Base-by-base conservation (phyloP, 35 echinoderm and acorn worm species). In the Apostichopus parvimensis region DNA sequence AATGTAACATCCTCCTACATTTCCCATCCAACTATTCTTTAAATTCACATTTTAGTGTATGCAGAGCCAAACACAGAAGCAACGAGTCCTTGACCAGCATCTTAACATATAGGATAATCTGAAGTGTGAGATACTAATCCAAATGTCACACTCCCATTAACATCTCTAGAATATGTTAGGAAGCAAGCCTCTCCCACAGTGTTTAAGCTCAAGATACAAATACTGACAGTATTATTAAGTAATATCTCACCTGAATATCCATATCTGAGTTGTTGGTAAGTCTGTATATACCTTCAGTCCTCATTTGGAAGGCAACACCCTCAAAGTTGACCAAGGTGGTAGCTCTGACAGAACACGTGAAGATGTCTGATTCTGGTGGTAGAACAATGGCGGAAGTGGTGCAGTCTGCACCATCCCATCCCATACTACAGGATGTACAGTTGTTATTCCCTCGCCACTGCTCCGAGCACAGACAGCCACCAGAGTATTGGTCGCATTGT, bases 391-490 rank as follows among this genome's bases (percentile, higher is more conserved):
- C 87, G 17, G 90, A 57, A 6, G 94, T 59, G 34, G 91, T 71
- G 59, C 96, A 98, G 23, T 93, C 86, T 64, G 22, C 88, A 23
- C 96, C 96, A 66, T 81, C 91, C 93, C 94, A 98, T 24, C 96
- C 96, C 53, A 15, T 18, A 34, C 87, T 88, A 78, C 96, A 98
- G 5, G 52, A 18, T 1, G 87, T 58, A 89, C 96, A 98, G 20
- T 93, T 87, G 66, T 56, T 5, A 77, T 86, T 92, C 64, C 96
- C 96, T 79, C 85, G 23, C 96, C 96, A 98, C 21, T 92, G 90
- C 9, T 91, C 79, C 58, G 22, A 61, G 80, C 96, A 98, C 3
- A 54, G 13, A 89, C 96, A 98, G 52, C 25, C 78, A 57, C 96
- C 96, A 34, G 92, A 93, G 53, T 53, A 11, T 11, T 62, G 24